Conservation (phyloP, 2,113 vertebrate genomes). For the Takifugu flavidus region DNA sequence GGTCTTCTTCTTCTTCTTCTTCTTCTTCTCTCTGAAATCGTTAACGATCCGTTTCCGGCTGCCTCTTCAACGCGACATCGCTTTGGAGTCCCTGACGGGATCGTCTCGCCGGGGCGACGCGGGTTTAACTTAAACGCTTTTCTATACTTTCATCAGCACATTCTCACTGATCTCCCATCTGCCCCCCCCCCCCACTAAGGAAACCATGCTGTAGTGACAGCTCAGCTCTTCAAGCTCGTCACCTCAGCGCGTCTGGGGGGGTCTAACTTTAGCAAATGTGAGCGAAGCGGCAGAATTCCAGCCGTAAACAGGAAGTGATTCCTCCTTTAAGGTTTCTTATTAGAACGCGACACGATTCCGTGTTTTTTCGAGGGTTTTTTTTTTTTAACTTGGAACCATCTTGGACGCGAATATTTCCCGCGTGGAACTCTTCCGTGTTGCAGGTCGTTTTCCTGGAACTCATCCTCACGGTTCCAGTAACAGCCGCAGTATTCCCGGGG, state of each 20-base stretch:
- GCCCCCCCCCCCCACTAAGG: slow-evolving; percentile 43
- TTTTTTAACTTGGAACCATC: too few species aligned
- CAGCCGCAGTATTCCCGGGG: too few species aligned
- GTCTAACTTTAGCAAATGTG: slow-evolving; percentile 22
- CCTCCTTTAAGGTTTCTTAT: too few species aligned
- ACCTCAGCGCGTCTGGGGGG: slow-evolving; percentile 11
- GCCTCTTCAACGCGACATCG: too few species aligned
- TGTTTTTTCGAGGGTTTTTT: too few species aligned
- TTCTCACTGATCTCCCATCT: slow-evolving; percentile 31
- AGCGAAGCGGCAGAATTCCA: slow-evolving; percentile 10
- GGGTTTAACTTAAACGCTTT: slow-evolving; percentile 33
- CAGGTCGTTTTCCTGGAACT: not conserved
- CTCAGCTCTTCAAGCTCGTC: slow-evolving; percentile 31
- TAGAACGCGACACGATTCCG: too few species aligned
- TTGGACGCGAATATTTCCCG: too few species aligned
- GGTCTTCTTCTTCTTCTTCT: too few species aligned
- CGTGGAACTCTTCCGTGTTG: not conserved
- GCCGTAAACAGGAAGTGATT: too few species aligned
- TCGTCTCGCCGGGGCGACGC: too few species aligned
- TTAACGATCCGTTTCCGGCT: not conserved
- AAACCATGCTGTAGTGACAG: slow-evolving; percentile 44
- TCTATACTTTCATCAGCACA: slow-evolving; percentile 49
- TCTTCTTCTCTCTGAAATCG: not conserved
- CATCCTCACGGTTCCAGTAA: too few species aligned
- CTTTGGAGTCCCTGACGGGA: too few species aligned